Conservation (phyloP, 1,140 invertebrate species). For the Drepana arcuata region DNA sequence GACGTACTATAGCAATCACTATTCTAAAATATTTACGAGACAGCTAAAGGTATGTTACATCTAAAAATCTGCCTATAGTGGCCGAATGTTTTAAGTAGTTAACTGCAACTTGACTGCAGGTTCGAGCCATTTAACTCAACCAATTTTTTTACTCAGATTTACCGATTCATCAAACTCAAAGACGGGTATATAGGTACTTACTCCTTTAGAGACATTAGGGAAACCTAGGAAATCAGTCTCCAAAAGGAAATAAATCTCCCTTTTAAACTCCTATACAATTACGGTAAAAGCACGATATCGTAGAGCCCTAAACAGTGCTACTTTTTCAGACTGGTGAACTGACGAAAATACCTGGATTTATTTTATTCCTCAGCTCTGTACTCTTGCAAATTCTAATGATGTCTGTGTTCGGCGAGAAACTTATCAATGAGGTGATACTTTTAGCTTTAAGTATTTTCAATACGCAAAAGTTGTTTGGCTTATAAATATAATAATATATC, state of each 20-base stretch:
- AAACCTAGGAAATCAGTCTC: too few species aligned
- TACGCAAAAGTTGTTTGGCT: too few species aligned
- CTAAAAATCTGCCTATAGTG: too few species aligned
- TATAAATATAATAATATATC: too few species aligned
- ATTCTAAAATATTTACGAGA: too few species aligned
- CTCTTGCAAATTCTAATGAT: slow-evolving; percentile 53
- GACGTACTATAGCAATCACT: too few species aligned
- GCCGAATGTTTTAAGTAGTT: too few species aligned
- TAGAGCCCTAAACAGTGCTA: not conserved
- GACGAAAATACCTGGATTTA: slow-evolving; percentile 31
- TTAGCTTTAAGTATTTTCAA: slow-evolving; percentile 4
- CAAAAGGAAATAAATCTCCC: not conserved
- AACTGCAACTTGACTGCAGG: too few species aligned
- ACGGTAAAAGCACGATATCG: not conserved
- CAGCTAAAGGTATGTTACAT: too few species aligned
- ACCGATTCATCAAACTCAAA: not conserved
- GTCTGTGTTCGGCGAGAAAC: slow-evolving; percentile 50
- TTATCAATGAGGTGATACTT: slow-evolving; percentile 39
- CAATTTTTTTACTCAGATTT: not conserved
- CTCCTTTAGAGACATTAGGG: too few species aligned
- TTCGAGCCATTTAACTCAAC: too few species aligned
- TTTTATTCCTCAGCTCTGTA: slow-evolving; percentile 44
- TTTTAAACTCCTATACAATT: not conserved
- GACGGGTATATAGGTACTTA: not conserved
- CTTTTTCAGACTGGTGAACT: slow-evolving; percentile 33